Evolutionary conservation across 2,797 vertebrate species (phyloP).

Genomic region (Sebastes hubbsi): DNA sequence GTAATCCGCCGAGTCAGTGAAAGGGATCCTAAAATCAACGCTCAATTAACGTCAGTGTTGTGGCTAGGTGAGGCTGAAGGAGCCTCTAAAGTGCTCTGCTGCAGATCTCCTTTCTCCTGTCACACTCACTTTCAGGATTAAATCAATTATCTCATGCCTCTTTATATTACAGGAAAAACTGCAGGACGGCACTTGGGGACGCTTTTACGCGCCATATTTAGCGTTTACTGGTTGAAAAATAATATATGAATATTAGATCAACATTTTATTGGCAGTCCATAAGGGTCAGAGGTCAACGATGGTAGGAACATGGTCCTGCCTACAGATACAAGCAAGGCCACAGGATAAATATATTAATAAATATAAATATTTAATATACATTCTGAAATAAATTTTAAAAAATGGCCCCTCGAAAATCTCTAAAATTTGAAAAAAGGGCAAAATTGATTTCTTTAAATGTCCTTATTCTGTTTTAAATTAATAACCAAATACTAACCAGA

Average conservation of each 20-base stretch:
- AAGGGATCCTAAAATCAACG: slow-evolving; percentile 82
- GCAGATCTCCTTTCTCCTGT: slow-evolving; percentile 73
- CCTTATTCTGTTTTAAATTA: background rate
- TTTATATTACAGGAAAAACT: background rate
- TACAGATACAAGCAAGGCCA: background rate
- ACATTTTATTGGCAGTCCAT: background rate
- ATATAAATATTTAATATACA: too few relatives aligned
- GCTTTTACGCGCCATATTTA: too few relatives aligned
- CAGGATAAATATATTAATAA: too few relatives aligned
- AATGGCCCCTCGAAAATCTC: background rate
- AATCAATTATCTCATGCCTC: slow-evolving; percentile 17
- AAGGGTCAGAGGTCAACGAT: slow-evolving; percentile 45
- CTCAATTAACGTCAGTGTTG: slow-evolving; percentile 82
- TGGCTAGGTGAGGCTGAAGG: slow-evolving; percentile 85
- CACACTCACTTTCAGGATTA: slow-evolving; percentile 43
- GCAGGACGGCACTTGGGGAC: background rate
- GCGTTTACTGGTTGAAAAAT: background rate
- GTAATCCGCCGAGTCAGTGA: slow-evolving; percentile 74
- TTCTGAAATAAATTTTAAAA: background rate
- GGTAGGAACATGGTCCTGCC: background rate
- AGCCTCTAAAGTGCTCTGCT: slow-evolving; percentile 78
- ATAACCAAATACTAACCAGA: background rate
- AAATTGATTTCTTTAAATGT: background rate
- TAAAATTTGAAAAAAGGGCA: background rate
- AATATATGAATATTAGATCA: background rate